Conservation (phyloP, 1,140 invertebrate species). For the Plodia interpunctella region DNA sequence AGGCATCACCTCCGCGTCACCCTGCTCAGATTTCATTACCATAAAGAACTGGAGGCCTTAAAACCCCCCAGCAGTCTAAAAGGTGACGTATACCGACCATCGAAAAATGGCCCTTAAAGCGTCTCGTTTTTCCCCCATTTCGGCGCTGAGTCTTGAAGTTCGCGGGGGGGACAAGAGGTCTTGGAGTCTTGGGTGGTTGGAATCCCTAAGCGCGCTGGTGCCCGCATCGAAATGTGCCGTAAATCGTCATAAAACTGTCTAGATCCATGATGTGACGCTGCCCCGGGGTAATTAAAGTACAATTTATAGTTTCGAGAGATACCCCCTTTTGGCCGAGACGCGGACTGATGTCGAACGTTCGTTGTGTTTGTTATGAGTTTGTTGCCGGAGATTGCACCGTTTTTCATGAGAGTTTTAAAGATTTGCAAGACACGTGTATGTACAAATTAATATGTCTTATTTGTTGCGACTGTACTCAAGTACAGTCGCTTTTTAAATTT, state of each 20-base stretch:
- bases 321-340: conserved; percentile 48
- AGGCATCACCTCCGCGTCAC: conserved; percentile 73
- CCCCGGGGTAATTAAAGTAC: conserved; percentile 82
- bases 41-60: conserved; percentile 76
- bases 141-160: conserved; percentile 12
- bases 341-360: conserved; percentile 40
- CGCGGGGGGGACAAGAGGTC: conserved; percentile 28
- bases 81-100: conserved; percentile 68
- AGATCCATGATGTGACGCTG: conserved; percentile 82
- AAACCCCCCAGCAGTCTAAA: conserved; percentile 72
- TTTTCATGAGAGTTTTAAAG: not conserved
- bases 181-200: conserved; percentile 39
- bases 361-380: conserved; percentile 9
- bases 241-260: conserved; percentile 85
- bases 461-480: no score
- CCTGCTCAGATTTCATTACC: conserved; percentile 76
- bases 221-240: conserved; percentile 79
- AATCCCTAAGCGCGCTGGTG: conserved; percentile 70
- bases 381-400: not conserved
- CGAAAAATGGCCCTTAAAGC: conserved; percentile 24
- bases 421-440: no score
- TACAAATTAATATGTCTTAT: no score
- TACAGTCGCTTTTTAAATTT: no score
- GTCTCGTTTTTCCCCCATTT: conserved; percentile 16
- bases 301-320: conserved; percentile 79